phyloP scores from a whole-genome alignment of 2,797 vertebrate species.

The Stomatorhinus walkeri region DNA sequence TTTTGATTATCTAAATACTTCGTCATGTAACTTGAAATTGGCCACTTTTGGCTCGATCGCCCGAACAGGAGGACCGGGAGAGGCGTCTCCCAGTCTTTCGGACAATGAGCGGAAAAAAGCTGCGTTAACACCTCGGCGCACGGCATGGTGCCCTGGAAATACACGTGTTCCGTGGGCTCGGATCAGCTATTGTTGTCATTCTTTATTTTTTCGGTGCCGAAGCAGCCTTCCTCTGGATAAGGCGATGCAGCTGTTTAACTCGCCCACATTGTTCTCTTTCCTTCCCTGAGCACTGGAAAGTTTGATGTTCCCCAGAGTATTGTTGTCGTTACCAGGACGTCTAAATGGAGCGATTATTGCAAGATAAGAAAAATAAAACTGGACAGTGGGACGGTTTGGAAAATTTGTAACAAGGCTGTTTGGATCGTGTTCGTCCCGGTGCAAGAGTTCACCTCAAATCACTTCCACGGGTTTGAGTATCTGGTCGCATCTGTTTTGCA shows the following conservation, averaged over 20 bases:
- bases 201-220: conserved; percentile 14
- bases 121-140: conserved; percentile 41
- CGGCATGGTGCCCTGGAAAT: conserved; percentile 40
- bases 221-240: conserved; percentile 36
- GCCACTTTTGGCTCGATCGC: conserved; percentile 7
- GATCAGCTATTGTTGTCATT: conserved; percentile 50
- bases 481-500: background rate
- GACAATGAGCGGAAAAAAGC: conserved; percentile 63
- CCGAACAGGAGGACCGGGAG: conserved; percentile 13
- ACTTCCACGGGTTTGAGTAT: background rate
- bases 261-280: conserved; percentile 34
- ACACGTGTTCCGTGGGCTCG: conserved; percentile 50
- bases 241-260: conserved; percentile 28
- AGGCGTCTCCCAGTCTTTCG: conserved; percentile 54
- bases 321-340: background rate
- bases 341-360: background rate
- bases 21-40: background rate
- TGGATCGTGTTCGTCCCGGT: background rate
- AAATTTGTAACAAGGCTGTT: background rate
- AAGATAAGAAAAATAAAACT: background rate
- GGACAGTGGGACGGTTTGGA: background rate
- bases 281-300: conserved; percentile 25
- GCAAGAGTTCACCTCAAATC: background rate
- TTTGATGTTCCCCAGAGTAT: conserved; percentile 25
- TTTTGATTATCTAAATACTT: background rate